A percentile compares a stretch with the other conserved stretches of the same genome.
phyloP scores from a whole-genome alignment of 2,797 vertebrate genomes.

The Mus minutoides region DNA sequence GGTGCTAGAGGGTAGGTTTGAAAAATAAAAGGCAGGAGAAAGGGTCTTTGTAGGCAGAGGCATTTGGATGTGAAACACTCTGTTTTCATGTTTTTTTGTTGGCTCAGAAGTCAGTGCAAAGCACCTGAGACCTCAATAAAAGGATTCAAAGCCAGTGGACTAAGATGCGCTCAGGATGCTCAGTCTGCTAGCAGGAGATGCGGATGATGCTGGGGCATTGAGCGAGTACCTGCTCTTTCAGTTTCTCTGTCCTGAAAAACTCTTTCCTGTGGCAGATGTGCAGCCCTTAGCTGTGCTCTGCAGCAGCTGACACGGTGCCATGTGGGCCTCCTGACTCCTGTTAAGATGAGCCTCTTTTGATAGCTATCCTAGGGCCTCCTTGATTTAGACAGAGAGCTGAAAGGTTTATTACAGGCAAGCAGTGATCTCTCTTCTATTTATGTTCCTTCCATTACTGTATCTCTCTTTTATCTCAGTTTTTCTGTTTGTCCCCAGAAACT shows the following conservation, averaged over 20 bases:
- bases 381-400: not conserved
- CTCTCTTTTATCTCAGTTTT: not conserved
- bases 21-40: not conserved
- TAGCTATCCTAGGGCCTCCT: not conserved
- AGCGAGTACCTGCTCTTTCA: not conserved
- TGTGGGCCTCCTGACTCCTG: not conserved
- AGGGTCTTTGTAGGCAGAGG: not conserved
- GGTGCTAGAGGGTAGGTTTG: not conserved
- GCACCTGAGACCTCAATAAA: not conserved
- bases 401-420: conserved; percentile 30
- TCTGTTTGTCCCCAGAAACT: conserved; percentile 22
- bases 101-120: conserved; percentile 52
- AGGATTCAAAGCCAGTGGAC: conserved; percentile 33
- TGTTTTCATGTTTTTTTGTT: conserved; percentile 17
- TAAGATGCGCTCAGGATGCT: conserved; percentile 1
- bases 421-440: conserved; percentile 19
- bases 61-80: not conserved
- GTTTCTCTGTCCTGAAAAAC: not conserved
- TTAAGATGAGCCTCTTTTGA: not conserved
- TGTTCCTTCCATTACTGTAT: not conserved
- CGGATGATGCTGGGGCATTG: not conserved
- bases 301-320: not conserved
- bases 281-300: not conserved
- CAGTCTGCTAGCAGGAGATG: not conserved
- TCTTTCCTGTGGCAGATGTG: not conserved